These are phyloP conservation scores for Melospiza melodia DNA, from an alignment of 2,113 vertebrate species.

Conservation along the genomic window DNA sequence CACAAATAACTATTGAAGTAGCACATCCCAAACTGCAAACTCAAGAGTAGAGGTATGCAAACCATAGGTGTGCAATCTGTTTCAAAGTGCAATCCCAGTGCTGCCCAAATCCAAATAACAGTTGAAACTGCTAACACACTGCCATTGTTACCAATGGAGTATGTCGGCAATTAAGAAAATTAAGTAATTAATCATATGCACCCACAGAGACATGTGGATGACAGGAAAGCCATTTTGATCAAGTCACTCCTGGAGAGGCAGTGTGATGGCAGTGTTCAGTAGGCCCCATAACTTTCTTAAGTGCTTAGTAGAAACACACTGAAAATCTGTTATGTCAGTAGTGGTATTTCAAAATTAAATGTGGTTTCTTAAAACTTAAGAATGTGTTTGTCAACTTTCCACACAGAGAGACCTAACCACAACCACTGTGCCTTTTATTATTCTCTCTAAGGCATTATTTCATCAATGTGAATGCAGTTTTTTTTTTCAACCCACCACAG, in stretches of 20 bases:
- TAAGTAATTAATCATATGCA: background rate
- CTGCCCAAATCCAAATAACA: background rate
- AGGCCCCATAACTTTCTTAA: conserved; percentile 5
- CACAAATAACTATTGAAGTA: background rate
- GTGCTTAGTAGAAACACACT: conserved; percentile 30
- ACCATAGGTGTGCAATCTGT: background rate
- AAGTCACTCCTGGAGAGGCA: background rate
- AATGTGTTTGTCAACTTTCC: conserved; percentile 38
- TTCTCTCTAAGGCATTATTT: conserved; percentile 74
- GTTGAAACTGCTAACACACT: background rate
- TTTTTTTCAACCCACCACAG: background rate
- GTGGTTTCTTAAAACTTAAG: conserved; percentile 45
- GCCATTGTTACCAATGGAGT: background rate
- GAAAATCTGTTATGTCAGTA: conserved; percentile 31
- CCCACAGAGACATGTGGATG: background rate
- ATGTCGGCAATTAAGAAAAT: background rate
- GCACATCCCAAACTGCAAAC: background rate
- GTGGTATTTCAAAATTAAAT: conserved; percentile 49
- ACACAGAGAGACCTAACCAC: conserved; percentile 49
- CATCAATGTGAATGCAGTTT: conserved; percentile 37
- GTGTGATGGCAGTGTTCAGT: background rate
- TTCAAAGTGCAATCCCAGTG: background rate
- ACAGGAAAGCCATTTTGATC: background rate
- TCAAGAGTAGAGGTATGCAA: background rate
- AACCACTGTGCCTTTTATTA: conserved; percentile 77